Conservation (phyloP, 1,140 invertebrate species). For the Globodera rostochiensis region DNA sequence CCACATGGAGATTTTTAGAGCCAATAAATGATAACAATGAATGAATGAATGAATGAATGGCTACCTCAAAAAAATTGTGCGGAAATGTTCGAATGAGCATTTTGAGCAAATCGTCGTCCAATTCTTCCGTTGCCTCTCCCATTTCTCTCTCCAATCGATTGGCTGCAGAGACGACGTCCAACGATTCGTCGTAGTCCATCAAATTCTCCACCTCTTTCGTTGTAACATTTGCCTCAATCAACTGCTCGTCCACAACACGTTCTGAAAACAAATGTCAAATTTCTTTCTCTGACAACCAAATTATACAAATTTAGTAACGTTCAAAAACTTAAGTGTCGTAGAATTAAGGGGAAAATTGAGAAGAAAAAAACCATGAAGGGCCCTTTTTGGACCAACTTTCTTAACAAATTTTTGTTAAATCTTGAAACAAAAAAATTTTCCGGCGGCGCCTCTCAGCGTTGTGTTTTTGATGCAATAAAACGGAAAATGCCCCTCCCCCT, state of each 20-base stretch:
- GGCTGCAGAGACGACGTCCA: conserved; percentile 65
- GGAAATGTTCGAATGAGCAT: conserved; percentile 74
- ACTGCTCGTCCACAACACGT: conserved; percentile 93
- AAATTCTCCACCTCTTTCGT: conserved; percentile 91
- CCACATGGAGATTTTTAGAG: conserved; percentile 73
- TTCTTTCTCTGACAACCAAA: conserved; percentile 30
- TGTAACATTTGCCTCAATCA: conserved; percentile 90
- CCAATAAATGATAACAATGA: conserved; percentile 67
- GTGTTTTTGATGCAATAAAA: too few relatives aligned
- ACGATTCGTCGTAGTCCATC: conserved; percentile 79
- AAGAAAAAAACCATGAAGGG: too few relatives aligned
- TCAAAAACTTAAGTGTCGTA: too few relatives aligned
- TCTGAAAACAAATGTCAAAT: conserved; percentile 69
- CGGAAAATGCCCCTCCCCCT: too few relatives aligned
- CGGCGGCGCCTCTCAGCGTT: too few relatives aligned
- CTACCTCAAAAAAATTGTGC: conserved; percentile 76
- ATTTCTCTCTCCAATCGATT: background rate
- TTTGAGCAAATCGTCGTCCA: conserved; percentile 32
- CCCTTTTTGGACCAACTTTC: too few relatives aligned
- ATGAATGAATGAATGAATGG: conserved; percentile 55
- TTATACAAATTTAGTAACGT: conserved; percentile 7
- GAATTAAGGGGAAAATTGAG: too few relatives aligned
- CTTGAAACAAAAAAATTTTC: too few relatives aligned
- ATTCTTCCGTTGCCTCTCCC: conserved; percentile 48
- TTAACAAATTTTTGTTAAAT: too few relatives aligned